phyloP scores from a whole-genome alignment of 1,140 invertebrate genomes.

The Sminthurinus signatus region DNA sequence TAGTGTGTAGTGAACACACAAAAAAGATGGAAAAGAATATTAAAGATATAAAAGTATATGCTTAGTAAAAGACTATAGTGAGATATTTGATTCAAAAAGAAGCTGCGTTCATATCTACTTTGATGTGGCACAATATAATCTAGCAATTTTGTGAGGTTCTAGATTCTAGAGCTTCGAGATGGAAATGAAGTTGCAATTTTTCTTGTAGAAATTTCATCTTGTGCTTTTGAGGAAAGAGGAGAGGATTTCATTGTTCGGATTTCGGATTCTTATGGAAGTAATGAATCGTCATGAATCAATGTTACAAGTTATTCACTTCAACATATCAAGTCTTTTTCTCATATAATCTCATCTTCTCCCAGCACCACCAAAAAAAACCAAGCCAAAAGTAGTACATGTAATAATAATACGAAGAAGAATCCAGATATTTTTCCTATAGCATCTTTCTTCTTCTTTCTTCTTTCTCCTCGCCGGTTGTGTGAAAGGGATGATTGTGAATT shows the following conservation, averaged over 20 bases:
- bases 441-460: too few relatives aligned
- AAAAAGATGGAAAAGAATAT: not conserved
- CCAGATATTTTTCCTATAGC: too few relatives aligned
- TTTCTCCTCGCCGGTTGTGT: too few relatives aligned
- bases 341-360: too few relatives aligned
- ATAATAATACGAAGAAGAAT: too few relatives aligned
- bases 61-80: too few relatives aligned
- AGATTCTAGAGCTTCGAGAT: too few relatives aligned
- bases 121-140: conserved; percentile 6
- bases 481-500: too few relatives aligned
- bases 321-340: conserved; percentile 4
- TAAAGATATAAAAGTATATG: not conserved
- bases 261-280: conserved; percentile 18
- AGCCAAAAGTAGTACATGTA: too few relatives aligned
- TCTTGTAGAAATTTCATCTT: conserved; percentile 29
- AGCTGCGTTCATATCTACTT: not conserved
- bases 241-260: conserved; percentile 20
- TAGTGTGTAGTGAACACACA: too few relatives aligned
- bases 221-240: conserved; percentile 6
- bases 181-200: conserved; percentile 35
- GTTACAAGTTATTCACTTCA: not conserved
- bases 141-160: conserved; percentile 20
- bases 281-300: conserved; percentile 28
- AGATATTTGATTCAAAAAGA: too few relatives aligned
- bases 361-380: too few relatives aligned